Evolutionary conservation across 92 coral and sea anemone genomes (phyloP), one percentile per base, ranked within the genome.

Genomic region (Palythoa grandis): DNA sequence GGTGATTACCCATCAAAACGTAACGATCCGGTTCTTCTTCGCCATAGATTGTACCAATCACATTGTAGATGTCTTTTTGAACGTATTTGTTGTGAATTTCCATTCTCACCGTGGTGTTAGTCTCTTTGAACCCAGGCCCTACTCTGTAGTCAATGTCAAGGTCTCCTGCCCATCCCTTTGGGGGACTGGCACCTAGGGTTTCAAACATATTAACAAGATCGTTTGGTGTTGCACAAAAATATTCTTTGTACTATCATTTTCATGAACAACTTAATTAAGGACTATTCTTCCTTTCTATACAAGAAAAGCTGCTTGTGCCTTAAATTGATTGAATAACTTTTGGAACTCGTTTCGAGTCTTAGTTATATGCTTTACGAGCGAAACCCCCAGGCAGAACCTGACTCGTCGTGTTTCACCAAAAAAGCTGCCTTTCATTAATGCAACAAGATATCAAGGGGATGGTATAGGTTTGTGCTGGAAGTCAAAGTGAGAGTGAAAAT

Each of bases 31-130:
- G 95, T 61, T 95, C 98, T 43, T 91, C 92, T 54, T 83, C 43
- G 63, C 98, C 98, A 87, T 92, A 92, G 35, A 95, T 91, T 48
- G 95, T 93, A 7, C 98, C 98, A 82, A 95, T 94, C 50, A 94
- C 98, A 70, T 95, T 94, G 89, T 85, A 95, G 82, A 95, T 89
- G 40, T 92, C 69, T 23, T 80, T 78, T 13, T 29, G 90, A 80
- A 77, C 86, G 52, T 86, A 70, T 15, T 95, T 66, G 87, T 94
- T 92, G 82, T 92, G 90, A 25, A 95, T 66, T 76, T 89, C 92
- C 61, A 95, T 83, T 58, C 78, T 82, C 6, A 95, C 91, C 0
- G 85, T 90, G 69, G 89, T 86, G 15, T 86, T 86, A 16, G 68
- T 70, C 79, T 82, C 43, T n/a, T 37, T 23, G 19, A 87, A 87